phyloP scores from a whole-genome alignment of 2,888 invertebrate species.

The Colostygia pectinataria region DNA sequence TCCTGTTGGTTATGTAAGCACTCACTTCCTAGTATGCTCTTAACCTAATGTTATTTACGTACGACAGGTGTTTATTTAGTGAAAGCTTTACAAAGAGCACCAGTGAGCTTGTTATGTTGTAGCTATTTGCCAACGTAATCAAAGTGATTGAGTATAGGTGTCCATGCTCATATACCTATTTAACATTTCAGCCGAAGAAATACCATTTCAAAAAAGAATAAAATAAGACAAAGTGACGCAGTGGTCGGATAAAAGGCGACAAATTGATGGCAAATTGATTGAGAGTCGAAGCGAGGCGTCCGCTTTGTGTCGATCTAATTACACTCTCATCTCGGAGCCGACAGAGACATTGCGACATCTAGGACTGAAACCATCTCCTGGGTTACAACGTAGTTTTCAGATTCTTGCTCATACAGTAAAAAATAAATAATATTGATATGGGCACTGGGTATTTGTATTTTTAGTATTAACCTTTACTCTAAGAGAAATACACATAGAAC shows the following conservation, averaged over 20 bases:
- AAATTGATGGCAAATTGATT: slow-evolving; percentile 56
- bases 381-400: neutral
- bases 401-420: too few species aligned
- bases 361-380: neutral
- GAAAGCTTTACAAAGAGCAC: too few species aligned
- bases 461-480: too few species aligned
- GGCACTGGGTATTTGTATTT: too few species aligned
- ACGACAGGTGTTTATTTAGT: too few species aligned
- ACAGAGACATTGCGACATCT: slow-evolving; percentile 10
- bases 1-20: slow-evolving; percentile 3
- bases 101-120: too few species aligned
- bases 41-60: slow-evolving; percentile 12
- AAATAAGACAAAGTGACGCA: slow-evolving; percentile 23
- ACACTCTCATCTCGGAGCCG: slow-evolving; percentile 42
- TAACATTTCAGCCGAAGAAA: too few species aligned
- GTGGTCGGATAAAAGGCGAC: slow-evolving; percentile 35
- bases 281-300: slow-evolving; percentile 39
- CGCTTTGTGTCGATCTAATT: slow-evolving; percentile 48
- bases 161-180: too few species aligned
- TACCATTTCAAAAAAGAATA: slow-evolving; percentile 29
- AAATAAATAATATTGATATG: too few species aligned
- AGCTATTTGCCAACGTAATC: too few species aligned
- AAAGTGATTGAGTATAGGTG: too few species aligned
- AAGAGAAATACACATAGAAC: too few species aligned
- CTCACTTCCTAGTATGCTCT: slow-evolving; percentile 8